Conservation (phyloP, 1,140 invertebrate species). For the Sycophila sp. region DNA sequence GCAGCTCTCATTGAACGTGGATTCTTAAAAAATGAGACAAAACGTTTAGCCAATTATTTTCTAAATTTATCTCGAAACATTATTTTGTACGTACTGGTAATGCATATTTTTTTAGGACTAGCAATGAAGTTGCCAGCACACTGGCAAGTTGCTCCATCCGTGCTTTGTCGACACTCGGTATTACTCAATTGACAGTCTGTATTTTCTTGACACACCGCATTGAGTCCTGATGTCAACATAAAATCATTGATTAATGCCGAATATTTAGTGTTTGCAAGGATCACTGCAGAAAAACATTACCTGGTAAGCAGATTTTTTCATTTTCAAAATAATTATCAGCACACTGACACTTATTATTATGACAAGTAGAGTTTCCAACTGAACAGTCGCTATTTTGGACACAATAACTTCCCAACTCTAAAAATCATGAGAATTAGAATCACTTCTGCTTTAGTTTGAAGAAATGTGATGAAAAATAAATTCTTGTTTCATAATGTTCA, state of each 20-base stretch:
- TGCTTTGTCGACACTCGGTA: neutral
- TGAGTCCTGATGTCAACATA: slow-evolving; percentile 36
- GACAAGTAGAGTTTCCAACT: slow-evolving; percentile 34
- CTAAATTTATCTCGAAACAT: too few relatives aligned
- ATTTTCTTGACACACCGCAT: slow-evolving; percentile 5
- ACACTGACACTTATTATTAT: slow-evolving; percentile 39
- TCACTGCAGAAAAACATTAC: slow-evolving; percentile 27
- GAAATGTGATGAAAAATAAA: neutral
- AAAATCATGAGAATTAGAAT: neutral
- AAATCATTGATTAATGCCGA: neutral
- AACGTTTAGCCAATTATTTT: neutral
- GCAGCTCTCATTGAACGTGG: slow-evolving; percentile 31
- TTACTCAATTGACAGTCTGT: neutral
- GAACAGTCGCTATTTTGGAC: slow-evolving; percentile 38
- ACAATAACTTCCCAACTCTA: slow-evolving; percentile 32
- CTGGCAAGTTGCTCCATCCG: neutral
- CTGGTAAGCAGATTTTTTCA: slow-evolving; percentile 27
- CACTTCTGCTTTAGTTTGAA: neutral
- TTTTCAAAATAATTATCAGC: slow-evolving; percentile 35
- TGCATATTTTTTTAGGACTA: neutral
- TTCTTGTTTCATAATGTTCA: neutral
- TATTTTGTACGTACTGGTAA: slow-evolving; percentile 13
- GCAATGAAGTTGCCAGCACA: slow-evolving; percentile 17
- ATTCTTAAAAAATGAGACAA: slow-evolving; percentile 39
- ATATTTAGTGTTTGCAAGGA: neutral